Base-by-base conservation (phyloP, 2,797 vertebrate species). In the Chlorospingus flavigularis region DNA sequence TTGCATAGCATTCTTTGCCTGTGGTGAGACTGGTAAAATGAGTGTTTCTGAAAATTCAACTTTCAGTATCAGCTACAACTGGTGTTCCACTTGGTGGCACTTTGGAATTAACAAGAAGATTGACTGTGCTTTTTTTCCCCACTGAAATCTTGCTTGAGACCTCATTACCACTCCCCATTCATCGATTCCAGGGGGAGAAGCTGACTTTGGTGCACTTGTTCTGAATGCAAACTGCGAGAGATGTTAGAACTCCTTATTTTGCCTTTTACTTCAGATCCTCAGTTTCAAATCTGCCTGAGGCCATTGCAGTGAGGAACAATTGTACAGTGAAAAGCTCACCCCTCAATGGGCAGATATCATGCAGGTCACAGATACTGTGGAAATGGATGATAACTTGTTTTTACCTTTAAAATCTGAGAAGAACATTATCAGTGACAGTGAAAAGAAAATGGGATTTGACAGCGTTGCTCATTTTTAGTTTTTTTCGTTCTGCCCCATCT, bases 211-310 rank as follows among this genome's bases (percentile, higher is more conserved):
- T 81, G 42, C 25, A 43, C 66, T 66, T 58, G 9, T 65, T 96
- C 67, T 86, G 61, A 92, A 84, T 86, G 68, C 58, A 80, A 63
- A 88, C 75, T 77, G 9, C 1, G 19, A 42, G 48, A 83, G 28
- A 60, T 92, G 8, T 78, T 85, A n/a, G 20, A 92, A 21, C 63
- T 78, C 40, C 40, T 31, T 84, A 7, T 80, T 93, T 78, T 65
- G 28, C 84, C 23, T 85, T 67, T 70, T 85, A 37, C 21, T 17
- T 89, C 66, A 68, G 51, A 80, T 65, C 51, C 55, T 92, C 84
- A 51, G 45, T 92, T 95, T 88, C 67, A 84, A 61, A 77, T 75
- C 53, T 89, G 79, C 92, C 94, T 28, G 71, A 63, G 89, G 78
- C 67, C 47, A 15, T 17, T 74, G 66, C 58, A 75, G 0, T 7